These are phyloP conservation scores for Paracentrotus lividus DNA, from an alignment of 53 echinoderm and acorn worm species.

Conservation along the genomic window DNA sequence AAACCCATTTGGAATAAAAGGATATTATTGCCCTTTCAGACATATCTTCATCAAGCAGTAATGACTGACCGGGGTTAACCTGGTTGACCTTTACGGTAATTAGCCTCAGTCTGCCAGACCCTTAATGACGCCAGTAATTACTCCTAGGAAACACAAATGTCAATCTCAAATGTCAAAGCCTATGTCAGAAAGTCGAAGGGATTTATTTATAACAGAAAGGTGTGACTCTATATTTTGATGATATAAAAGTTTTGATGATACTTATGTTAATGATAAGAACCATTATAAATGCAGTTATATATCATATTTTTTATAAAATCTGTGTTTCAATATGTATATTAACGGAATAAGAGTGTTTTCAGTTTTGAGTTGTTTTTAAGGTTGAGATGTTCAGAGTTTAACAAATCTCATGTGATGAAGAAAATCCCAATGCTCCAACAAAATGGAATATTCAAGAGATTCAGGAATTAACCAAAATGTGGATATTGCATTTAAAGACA, in stretches of 20 bases:
- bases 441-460: too few species aligned
- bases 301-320: too few species aligned
- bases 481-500: too few species aligned
- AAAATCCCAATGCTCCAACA: too few species aligned
- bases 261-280: too few species aligned
- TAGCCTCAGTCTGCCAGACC: slow-evolving; percentile 4
- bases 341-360: not conserved
- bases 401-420: not conserved
- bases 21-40: slow-evolving; percentile 7
- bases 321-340: not conserved
- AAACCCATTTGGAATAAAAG: not conserved
- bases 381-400: not conserved
- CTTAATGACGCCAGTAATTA: slow-evolving; percentile 40
- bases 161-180: slow-evolving; percentile 48
- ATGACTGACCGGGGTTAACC: slow-evolving; percentile 10
- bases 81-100: slow-evolving; percentile 16
- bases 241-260: too few species aligned
- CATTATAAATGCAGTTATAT: too few species aligned
- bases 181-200: not conserved
- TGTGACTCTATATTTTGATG: not conserved
- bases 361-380: not conserved
- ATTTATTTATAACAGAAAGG: slow-evolving; percentile 42
- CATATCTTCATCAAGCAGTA: slow-evolving; percentile 23
- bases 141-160: slow-evolving; percentile 24
- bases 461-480: not conserved